Conservation (phyloP, 2,113 vertebrate genomes). For the Australoheros scitulus region DNA sequence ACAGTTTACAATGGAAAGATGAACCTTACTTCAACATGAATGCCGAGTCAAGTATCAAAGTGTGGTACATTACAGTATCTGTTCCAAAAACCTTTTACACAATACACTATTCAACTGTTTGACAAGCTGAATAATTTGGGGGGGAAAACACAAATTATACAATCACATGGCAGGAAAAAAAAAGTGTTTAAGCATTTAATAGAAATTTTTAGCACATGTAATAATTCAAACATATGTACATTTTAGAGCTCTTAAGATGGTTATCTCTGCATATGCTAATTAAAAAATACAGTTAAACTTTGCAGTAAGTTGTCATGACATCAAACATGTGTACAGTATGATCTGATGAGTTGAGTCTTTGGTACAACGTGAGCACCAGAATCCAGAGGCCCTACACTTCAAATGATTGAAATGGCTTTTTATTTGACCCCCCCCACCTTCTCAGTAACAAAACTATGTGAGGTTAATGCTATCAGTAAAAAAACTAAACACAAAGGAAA, state of each 20-base stretch:
- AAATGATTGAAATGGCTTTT: conserved; percentile 54
- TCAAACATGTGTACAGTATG: conserved; percentile 35
- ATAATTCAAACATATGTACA: conserved; percentile 53
- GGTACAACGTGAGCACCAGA: conserved; percentile 71
- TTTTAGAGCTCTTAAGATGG: conserved; percentile 41
- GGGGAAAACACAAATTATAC: background rate
- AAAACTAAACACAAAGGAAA: conserved; percentile 31
- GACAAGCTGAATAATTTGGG: background rate
- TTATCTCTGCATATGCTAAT: conserved; percentile 67
- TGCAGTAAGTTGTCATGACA: conserved; percentile 1
- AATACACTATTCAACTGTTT: conserved; percentile 2
- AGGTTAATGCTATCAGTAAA: conserved; percentile 48
- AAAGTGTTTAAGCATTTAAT: background rate
- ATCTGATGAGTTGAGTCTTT: conserved; percentile 71
- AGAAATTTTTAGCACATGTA: conserved; percentile 53
- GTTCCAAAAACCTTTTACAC: conserved; percentile 28
- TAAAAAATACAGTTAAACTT: conserved; percentile 46
- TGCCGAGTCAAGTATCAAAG: conserved; percentile 54
- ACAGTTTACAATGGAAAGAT: background rate
- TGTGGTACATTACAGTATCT: conserved; percentile 9
- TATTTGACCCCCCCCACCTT: background rate
- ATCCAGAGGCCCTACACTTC: conserved; percentile 49
- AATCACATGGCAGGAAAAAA: background rate
- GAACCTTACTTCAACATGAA: conserved; percentile 22
- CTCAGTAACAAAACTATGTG: conserved; percentile 56